phyloP scores from a whole-genome alignment of 2,113 vertebrate species.

The Oryzias melastigma region DNA sequence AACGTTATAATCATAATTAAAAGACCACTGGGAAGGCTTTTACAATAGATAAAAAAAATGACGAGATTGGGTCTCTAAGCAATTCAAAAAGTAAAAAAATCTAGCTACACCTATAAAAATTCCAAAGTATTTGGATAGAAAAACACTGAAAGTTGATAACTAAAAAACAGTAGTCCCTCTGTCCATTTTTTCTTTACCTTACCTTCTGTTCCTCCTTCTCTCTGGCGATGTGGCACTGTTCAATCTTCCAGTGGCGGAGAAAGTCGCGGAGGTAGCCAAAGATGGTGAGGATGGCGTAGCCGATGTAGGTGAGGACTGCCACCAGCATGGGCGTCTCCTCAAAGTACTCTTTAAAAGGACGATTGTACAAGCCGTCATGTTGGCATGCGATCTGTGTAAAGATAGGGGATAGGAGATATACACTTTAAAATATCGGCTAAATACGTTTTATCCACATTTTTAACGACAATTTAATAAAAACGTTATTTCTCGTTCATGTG shows the following conservation, averaged over 20 bases:
- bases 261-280: conserved; percentile 95
- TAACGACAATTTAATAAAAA: too few species aligned
- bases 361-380: conserved; percentile 76
- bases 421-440: background rate
- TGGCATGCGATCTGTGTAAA: conserved; percentile 9
- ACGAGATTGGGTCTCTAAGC: too few species aligned
- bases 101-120: too few species aligned
- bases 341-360: conserved; percentile 87
- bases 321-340: conserved; percentile 95
- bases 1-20: too few species aligned
- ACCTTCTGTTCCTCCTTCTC: conserved; percentile 93
- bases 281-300: conserved; percentile 92
- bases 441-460: background rate
- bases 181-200: conserved; percentile 8
- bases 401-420: background rate
- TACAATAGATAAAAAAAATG: too few species aligned
- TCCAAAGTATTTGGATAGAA: too few species aligned
- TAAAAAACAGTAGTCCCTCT: too few species aligned
- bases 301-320: conserved; percentile 92
- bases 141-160: too few species aligned
- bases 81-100: too few species aligned
- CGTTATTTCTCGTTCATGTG: too few species aligned
- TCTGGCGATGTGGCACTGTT: conserved; percentile 87
- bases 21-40: too few species aligned
- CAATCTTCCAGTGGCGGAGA: conserved; percentile 90